These are phyloP conservation scores for Shinisaurus crocodilurus DNA, from an alignment of 2,113 vertebrate species.

Conservation along the genomic window DNA sequence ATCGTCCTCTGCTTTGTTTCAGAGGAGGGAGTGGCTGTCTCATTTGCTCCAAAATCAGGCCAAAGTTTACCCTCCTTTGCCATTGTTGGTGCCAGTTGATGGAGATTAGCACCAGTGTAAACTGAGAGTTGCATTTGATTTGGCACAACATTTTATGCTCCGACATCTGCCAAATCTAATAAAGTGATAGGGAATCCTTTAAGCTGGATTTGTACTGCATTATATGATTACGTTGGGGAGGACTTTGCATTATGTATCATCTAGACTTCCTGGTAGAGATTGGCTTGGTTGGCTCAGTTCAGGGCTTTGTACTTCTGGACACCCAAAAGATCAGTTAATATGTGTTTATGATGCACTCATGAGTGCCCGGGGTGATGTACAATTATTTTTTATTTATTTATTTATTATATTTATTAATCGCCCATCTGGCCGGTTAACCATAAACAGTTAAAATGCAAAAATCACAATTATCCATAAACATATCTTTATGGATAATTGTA, in stretches of 20 bases:
- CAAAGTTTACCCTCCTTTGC: neutral
- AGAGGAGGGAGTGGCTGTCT: conserved; percentile 14
- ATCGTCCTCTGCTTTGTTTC: neutral
- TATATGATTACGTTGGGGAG: conserved; percentile 8
- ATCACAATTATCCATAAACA: too few species aligned
- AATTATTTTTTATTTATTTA: too few species aligned
- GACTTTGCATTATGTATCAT: neutral
- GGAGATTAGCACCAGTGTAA: conserved; percentile 28
- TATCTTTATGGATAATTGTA: too few species aligned
- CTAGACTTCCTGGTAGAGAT: conserved; percentile 21
- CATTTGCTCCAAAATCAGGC: neutral
- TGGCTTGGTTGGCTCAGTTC: conserved; percentile 32
- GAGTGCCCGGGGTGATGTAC: too few species aligned
- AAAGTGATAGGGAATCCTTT: conserved; percentile 53
- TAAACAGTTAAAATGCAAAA: too few species aligned
- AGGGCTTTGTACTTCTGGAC: conserved; percentile 15
- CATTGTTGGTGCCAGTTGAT: neutral
- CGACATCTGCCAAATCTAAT: conserved; percentile 57
- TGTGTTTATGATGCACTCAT: too few species aligned
- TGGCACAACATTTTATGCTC: conserved; percentile 40
- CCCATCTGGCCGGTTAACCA: too few species aligned
- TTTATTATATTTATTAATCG: too few species aligned
- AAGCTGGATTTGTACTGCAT: conserved; percentile 54
- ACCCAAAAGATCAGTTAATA: neutral
- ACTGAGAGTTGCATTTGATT: conserved; percentile 28